Evolutionary conservation across 2,113 vertebrate genomes (phyloP), one percentile per base, ranked within the genome.

Genomic region (Ageneiosus marmoratus): DNA sequence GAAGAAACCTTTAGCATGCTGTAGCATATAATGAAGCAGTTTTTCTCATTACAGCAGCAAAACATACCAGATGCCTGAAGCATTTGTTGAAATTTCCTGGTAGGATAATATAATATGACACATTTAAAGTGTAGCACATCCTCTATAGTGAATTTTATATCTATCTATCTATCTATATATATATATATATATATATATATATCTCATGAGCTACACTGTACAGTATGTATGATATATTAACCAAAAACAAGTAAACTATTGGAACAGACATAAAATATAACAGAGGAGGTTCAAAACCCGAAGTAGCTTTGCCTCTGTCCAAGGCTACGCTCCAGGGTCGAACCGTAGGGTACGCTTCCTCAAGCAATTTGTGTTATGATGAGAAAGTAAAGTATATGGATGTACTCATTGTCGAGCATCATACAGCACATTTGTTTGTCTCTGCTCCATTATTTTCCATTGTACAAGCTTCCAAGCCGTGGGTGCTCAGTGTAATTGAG

Each of bases 361-460:
- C 46, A 2, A 27, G 32, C 5, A 27, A 60, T 60, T 22, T 0
- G 16, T 76, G 50, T 34, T 55, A 24, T 32, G 20, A 58, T 60
- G 34, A 58, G 15, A 44, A 60, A 44, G 56, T n/a, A 3, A 27
- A 44, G 13, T 46, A 46, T 2, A 22, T 16, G n/a, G n/a, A n/a
- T n/a, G 37, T 44, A 55, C 76, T 41, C 37, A 46, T 46, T 46
- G 76, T 60, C 13, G 6, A 60, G 7, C 55, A 41, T 60, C 55
- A 46, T 60, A 55, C 55, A 44, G 20, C 24, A 18, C 11, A 41
- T 77, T 58, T 77, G 75, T 77, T 77, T 77, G 53, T 77, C 48
- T 60, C 22, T 58, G 34, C 53, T 78, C 37, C 55, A 78, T 78
- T 78, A 78, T 78, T 55, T 44, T 78, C 13, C 1, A 5, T 55